Evolutionary conservation across 2,888 invertebrate species (phyloP), one percentile per base, ranked within the genome.

Genomic region (Caradrina clavipalpis): DNA sequence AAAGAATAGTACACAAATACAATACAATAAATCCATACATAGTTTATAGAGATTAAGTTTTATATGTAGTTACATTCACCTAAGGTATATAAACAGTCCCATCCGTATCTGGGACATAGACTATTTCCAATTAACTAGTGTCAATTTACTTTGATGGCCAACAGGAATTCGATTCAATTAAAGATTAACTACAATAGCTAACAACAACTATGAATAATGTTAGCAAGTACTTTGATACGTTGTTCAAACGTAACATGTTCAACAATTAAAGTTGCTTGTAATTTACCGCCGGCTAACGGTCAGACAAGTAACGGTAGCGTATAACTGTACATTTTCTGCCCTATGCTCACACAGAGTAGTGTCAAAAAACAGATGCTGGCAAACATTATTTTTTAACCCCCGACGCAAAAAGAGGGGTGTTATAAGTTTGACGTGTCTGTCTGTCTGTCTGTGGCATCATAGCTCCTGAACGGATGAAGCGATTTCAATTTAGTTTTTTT

Each of bases 241-340:
- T 31, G 39, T 54, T 61, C 17, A 57, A 58, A 50, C 19, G 53
- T 15, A 59, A 60, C 56, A 69, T 64, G 64, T 53, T 55, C 10
- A 54, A 57, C 64, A 65, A 74, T 81, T 81, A 75, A 66, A 64
- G 55, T 59, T 45, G 61, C 22, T 68, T 55, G 59, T 75, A 49
- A 81, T 54, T 53, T 45, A n/a, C 39, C 26, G 39, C 54, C 51
- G 26, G 22, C 11, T 63, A 60, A 78, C 82, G 71, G 63, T 35
- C 57, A 61, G 54, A 61, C 65, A 69, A 45, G 8, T 71, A 71
- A 78, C 65, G 72, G 64, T 51, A 35, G 45, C 39, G n/a, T 4
- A 26, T 53, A 58, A 68, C 70, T 56, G 71, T 75, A 71, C 60
- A 71, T 65, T 58, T 53, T 49, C 53, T 70, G 50, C 39, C 55